Conservation (phyloP, 2,113 vertebrate genomes). For the Pardalotus punctatus region DNA sequence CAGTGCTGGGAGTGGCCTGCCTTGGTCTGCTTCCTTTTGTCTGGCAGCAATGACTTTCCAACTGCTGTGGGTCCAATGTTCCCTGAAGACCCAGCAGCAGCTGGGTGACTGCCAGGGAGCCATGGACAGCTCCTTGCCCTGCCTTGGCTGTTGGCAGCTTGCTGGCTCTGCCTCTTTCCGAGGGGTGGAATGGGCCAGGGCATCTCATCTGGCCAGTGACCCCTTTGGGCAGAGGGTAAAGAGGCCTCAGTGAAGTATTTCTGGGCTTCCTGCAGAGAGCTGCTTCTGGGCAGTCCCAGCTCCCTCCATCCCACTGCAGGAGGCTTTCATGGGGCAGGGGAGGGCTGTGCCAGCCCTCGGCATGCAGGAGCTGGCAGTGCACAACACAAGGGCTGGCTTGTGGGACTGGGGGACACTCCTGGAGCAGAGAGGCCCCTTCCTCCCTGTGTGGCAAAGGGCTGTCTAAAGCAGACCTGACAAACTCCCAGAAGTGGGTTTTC, state of each 20-base stretch:
- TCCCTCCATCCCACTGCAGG: neutral
- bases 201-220: rapidly evolving
- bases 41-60: neutral
- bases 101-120: neutral
- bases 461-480: neutral
- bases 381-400: no score
- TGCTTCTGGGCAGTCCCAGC: neutral
- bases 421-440: neutral
- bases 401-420: neutral
- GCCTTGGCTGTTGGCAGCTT: neutral
- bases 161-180: neutral
- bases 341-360: neutral
- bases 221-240: neutral
- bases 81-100: neutral
- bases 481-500: neutral
- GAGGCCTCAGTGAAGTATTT: neutral
- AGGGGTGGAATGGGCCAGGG: neutral
- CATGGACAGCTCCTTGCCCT: neutral
- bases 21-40: neutral
- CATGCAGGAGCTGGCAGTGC: neutral
- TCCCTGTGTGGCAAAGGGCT: neutral
- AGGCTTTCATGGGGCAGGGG: neutral
- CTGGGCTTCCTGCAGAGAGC: neutral
- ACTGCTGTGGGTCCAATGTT: neutral
- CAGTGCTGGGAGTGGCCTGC: neutral